phyloP scores from a whole-genome alignment of 2,888 invertebrate species.

The Acanthosepion esculentum region DNA sequence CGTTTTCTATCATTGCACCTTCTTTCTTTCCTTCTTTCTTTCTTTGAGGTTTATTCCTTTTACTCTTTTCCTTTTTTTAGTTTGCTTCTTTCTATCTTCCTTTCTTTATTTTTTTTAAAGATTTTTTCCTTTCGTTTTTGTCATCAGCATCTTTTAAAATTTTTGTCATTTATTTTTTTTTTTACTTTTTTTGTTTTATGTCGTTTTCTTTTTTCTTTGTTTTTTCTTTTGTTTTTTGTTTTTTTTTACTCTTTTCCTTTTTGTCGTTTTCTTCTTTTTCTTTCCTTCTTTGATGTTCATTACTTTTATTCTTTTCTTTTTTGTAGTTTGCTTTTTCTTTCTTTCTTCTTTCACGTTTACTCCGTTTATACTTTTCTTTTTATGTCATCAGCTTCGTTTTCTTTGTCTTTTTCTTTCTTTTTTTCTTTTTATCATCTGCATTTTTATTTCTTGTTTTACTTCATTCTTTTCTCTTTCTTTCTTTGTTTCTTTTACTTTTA shows the following conservation, averaged over 20 bases:
- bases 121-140: too few species aligned
- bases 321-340: too few species aligned
- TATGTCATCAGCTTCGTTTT: not conserved
- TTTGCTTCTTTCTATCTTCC: too few species aligned
- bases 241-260: too few species aligned
- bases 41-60: slow-evolving; percentile 10
- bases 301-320: too few species aligned
- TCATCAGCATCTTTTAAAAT: too few species aligned
- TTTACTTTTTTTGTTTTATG: too few species aligned
- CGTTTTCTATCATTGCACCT: slow-evolving; percentile 6
- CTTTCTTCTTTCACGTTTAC: not conserved
- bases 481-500: not conserved
- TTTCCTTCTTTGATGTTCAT: not conserved
- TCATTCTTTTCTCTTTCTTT: not conserved
- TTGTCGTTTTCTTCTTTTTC: slow-evolving; percentile 25
- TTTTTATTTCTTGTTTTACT: not conserved
- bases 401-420: slow-evolving; percentile 50
- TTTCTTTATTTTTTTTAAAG: too few species aligned
- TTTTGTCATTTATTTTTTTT: too few species aligned
- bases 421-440: slow-evolving; percentile 24
- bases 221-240: too few species aligned
- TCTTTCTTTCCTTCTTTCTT: slow-evolving; percentile 48
- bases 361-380: not conserved
- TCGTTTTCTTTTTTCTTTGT: too few species aligned
- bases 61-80: not conserved